Evolutionary conservation across 2,888 invertebrate species (phyloP).

Genomic region (Eugnorisma glareosa): DNA sequence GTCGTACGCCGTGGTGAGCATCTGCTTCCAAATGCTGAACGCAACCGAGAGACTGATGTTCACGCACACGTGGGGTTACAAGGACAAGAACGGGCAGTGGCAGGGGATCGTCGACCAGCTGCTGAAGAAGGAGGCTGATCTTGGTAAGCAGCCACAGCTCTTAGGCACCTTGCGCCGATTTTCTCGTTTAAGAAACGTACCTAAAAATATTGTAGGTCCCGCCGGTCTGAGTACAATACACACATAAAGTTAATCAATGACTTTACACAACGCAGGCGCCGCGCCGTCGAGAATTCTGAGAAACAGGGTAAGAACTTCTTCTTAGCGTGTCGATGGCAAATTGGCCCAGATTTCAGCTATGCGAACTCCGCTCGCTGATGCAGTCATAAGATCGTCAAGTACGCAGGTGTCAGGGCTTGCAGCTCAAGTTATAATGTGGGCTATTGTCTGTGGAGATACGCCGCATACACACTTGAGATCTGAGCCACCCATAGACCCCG

Average conservation of each 20-base stretch:
- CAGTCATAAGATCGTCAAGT: too few species aligned
- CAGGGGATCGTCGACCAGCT: conserved; percentile 83
- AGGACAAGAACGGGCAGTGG: conserved; percentile 85
- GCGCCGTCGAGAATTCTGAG: neutral
- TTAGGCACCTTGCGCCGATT: neutral
- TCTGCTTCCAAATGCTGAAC: conserved; percentile 87
- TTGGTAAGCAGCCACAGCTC: conserved; percentile 72
- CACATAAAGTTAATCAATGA: too few species aligned
- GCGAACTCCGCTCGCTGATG: too few species aligned
- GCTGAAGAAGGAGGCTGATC: conserved; percentile 83
- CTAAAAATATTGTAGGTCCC: neutral
- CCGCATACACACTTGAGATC: too few species aligned
- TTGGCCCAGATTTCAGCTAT: too few species aligned
- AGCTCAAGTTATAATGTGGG: too few species aligned
- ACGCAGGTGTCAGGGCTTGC: too few species aligned
- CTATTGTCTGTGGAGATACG: too few species aligned
- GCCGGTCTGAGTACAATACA: too few species aligned
- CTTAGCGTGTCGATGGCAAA: too few species aligned
- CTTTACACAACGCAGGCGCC: too few species aligned
- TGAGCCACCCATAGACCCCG: too few species aligned
- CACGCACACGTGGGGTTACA: conserved; percentile 86
- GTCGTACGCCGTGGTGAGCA: conserved; percentile 82
- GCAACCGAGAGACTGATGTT: conserved; percentile 80
- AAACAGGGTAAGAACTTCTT: neutral
- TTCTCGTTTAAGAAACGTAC: neutral